A percentile compares a stretch with the other conserved stretches of the same genome.
These are phyloP conservation scores for Kryptolebias ocellatus DNA, from an alignment of 2,797 vertebrate species.

Conservation along the genomic window DNA sequence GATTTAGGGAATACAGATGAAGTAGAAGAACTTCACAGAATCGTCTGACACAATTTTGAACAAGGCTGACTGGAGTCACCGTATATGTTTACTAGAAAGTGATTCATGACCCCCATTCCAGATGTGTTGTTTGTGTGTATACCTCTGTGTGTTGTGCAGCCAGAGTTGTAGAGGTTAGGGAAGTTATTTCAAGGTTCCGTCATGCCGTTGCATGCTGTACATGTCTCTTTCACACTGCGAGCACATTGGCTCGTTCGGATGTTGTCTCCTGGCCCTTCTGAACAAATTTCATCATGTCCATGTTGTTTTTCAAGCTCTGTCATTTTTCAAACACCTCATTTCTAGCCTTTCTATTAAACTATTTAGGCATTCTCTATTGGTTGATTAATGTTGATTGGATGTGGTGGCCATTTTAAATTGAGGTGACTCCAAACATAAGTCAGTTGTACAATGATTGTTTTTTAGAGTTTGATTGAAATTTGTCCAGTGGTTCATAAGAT, in stretches of 20 bases:
- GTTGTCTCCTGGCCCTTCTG: conserved; percentile 8
- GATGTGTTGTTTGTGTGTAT: conserved; percentile 17
- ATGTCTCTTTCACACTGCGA: conserved; percentile 22
- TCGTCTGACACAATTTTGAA: not conserved
- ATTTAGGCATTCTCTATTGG: not conserved
- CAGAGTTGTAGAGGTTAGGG: conserved; percentile 23
- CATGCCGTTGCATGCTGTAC: not conserved
- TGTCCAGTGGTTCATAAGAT: too few species aligned
- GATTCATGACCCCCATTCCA: conserved; percentile 1
- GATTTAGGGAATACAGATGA: not conserved
- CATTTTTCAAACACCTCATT: not conserved
- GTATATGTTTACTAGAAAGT: not conserved
- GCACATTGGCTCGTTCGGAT: conserved; percentile 7
- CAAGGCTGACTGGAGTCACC: not conserved
- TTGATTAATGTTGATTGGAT: too few species aligned
- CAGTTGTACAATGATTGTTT: too few species aligned
- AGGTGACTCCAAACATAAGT: too few species aligned
- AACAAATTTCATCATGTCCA: conserved; percentile 34
- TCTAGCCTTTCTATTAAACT: not conserved
- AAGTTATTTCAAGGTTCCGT: conserved; percentile 36
- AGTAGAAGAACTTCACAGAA: not conserved
- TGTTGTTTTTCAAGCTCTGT: conserved; percentile 6
- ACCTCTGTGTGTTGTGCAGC: not conserved
- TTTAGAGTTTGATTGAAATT: too few species aligned
- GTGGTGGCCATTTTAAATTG: too few species aligned